Conservation (phyloP, 1,140 invertebrate species). For the Drosophila kikkawai region DNA sequence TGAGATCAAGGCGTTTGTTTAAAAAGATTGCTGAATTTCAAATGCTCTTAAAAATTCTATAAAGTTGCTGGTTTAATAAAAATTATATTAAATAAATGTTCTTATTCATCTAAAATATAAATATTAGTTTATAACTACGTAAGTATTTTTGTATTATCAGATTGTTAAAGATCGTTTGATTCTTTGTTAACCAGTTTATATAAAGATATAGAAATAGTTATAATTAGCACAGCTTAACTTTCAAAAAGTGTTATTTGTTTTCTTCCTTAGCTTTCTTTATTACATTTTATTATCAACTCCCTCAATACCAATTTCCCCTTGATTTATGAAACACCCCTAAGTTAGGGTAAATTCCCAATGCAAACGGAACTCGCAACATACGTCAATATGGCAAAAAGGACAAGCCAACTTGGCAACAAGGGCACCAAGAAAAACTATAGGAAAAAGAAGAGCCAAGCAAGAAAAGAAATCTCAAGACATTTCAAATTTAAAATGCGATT, state of each 20-base stretch:
- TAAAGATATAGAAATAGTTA: too few relatives aligned
- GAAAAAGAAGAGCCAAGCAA: constrained; percentile 25
- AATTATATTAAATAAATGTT: too few relatives aligned
- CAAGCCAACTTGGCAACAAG: constrained; percentile 72
- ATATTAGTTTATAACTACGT: too few relatives aligned
- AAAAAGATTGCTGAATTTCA: neutral
- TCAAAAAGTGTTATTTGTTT: too few relatives aligned
- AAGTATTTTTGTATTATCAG: too few relatives aligned
- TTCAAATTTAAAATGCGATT: constrained; percentile 84
- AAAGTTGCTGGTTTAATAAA: too few relatives aligned
- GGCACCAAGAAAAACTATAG: constrained; percentile 34
- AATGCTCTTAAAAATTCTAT: neutral
- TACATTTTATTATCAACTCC: too few relatives aligned
- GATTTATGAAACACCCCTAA: neutral
- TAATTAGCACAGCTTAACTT: too few relatives aligned
- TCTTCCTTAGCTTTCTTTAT: neutral
- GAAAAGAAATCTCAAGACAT: constrained; percentile 78
- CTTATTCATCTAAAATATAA: too few relatives aligned
- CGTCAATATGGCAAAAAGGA: constrained; percentile 72
- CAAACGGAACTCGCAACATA: constrained; percentile 71
- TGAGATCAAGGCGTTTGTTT: neutral
- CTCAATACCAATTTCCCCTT: neutral
- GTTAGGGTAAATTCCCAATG: constrained; percentile 26
- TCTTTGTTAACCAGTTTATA: too few relatives aligned
- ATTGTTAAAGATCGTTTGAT: too few relatives aligned